Conservation (phyloP, 2,888 invertebrate genomes). For the Ellobium chinense region DNA sequence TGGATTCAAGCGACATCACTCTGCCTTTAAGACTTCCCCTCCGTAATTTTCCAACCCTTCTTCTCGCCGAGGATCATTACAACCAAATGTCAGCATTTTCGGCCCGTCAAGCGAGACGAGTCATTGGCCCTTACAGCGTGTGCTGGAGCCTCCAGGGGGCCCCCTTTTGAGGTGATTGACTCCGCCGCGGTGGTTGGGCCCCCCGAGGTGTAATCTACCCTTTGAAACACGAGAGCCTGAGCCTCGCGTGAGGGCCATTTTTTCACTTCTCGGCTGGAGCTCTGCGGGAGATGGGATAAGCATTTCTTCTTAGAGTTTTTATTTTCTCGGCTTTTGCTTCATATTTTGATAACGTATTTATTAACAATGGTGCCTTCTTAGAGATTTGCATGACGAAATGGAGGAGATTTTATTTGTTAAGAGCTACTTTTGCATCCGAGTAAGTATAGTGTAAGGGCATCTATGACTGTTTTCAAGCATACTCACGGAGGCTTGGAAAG, state of each 20-base stretch:
- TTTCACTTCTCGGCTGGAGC: constrained; percentile 11
- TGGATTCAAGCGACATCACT: background rate
- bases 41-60: no score
- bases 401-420: no score
- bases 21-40: no score
- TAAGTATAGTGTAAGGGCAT: no score
- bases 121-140: constrained; percentile 16
- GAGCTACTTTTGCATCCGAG: no score
- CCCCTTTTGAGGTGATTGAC: constrained; percentile 16
- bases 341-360: no score
- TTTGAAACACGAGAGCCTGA: constrained; percentile 36
- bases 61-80: background rate
- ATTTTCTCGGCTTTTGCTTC: no score
- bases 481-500: no score
- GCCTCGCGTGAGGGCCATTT: constrained; percentile 1
- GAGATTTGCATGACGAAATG: no score
- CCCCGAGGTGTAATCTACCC: constrained; percentile 31
- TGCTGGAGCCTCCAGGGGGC: constrained; percentile 34
- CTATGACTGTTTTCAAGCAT: no score
- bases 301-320: no score
- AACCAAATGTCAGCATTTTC: background rate
- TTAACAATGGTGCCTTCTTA: no score
- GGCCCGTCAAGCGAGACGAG: background rate
- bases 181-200: constrained; percentile 16
- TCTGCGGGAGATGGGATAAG: background rate